Conservation (phyloP, 2,113 vertebrate genomes). For the Pagrus major region DNA sequence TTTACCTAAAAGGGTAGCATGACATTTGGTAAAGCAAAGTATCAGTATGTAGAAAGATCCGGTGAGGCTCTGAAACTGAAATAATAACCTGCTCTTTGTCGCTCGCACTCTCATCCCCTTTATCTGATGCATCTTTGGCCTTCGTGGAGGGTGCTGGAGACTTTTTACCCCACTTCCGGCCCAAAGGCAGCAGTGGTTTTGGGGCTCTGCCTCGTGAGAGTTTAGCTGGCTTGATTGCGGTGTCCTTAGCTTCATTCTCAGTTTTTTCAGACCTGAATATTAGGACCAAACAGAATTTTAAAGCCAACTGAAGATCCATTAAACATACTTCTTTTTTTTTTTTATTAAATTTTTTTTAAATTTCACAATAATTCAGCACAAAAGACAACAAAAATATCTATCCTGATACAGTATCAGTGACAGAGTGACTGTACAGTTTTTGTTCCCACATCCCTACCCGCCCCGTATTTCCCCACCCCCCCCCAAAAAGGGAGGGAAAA, state of each 20-base stretch:
- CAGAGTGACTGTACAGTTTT: no score
- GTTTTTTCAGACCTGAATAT: conserved; percentile 58
- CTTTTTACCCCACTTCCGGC: conserved; percentile 59
- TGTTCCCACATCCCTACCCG: no score
- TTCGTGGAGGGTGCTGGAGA: conserved; percentile 43
- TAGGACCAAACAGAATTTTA: background rate
- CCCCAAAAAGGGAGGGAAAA: no score
- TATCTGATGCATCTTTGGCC: conserved; percentile 23
- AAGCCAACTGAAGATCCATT: background rate
- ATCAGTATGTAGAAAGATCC: background rate
- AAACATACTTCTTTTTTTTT: no score
- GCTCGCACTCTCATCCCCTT: conserved; percentile 13
- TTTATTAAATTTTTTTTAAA: no score
- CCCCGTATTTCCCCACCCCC: no score
- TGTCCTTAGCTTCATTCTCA: conserved; percentile 54
- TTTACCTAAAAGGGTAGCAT: conserved; percentile 44
- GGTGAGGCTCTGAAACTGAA: background rate
- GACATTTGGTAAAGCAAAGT: background rate
- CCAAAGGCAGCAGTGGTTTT: conserved; percentile 73
- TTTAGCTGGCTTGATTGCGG: conserved; percentile 71
- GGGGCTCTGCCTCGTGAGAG: conserved; percentile 66
- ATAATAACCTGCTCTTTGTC: conserved; percentile 57
- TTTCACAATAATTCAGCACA: no score
- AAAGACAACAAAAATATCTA: no score
- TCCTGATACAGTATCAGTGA: no score